These are phyloP conservation scores for Pheosia tremula DNA, from an alignment of 2,888 invertebrate genomes.

Conservation along the genomic window DNA sequence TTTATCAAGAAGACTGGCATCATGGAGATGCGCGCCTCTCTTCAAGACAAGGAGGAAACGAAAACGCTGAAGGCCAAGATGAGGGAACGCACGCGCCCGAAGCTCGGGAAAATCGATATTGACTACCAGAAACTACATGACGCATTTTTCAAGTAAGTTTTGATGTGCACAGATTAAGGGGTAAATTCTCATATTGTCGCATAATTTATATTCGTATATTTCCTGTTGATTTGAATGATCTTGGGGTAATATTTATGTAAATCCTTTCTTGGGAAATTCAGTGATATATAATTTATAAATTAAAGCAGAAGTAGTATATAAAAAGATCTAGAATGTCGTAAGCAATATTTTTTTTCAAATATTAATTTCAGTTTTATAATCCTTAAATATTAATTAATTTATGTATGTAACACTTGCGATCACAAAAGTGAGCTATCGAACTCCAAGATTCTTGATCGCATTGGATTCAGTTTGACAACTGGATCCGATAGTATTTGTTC, in stretches of 20 bases:
- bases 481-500: constrained; percentile 19
- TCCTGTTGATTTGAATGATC: too few relatives aligned
- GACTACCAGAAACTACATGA: constrained; percentile 99
- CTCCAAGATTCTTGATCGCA: constrained; percentile 47
- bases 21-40: constrained; percentile 99
- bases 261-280: too few relatives aligned
- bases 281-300: too few relatives aligned
- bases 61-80: constrained; percentile 98
- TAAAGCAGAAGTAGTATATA: too few relatives aligned
- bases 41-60: constrained; percentile 98
- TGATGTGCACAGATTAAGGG: not conserved
- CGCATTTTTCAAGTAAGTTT: constrained; percentile 95
- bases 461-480: constrained; percentile 56
- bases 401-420: constrained; percentile 28
- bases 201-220: too few relatives aligned
- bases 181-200: too few relatives aligned
- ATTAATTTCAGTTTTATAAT: too few relatives aligned
- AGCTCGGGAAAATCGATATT: constrained; percentile 99
- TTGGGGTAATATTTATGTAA: too few relatives aligned
- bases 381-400: too few relatives aligned
- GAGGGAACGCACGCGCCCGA: constrained; percentile 98
- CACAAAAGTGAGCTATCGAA: constrained; percentile 40
- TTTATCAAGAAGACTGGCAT: constrained; percentile 99
- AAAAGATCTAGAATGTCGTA: too few relatives aligned
- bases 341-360: too few relatives aligned